Base-by-base conservation (phyloP, 2,888 invertebrate genomes). In the Leistus spinibarbis region DNA sequence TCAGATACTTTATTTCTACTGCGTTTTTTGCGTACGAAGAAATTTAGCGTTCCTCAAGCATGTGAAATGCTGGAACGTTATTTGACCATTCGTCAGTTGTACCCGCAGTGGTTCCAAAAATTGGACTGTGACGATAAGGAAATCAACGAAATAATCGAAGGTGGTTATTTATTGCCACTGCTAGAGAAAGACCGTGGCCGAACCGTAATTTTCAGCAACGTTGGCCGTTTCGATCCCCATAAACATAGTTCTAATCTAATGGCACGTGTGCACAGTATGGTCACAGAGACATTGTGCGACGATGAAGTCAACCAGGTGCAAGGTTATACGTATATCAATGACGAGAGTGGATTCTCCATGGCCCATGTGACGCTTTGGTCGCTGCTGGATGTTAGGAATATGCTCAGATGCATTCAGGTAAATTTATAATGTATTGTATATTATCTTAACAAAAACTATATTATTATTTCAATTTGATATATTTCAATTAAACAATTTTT, bases 21-120 rank as follows among this genome's bases (percentile, higher is more conserved):
- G 57, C 89, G 96, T 63, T 96, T 96, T 81, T 89, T 96, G 13
- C 89, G 96, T 54, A 94, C 94, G 60, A 95, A 95, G 85, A 96
- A 96, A 84, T 96, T 94, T 86, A 94, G 94, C 53, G 90, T 96
- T 19, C 93, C 94, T 0, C 90, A 93, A 83, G 93, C 96, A 0
- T 94, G 95, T 80, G 93, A 94, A 77, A 93, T 96, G 91, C 85
- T 97, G 78, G 95, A 96, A 84, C 90, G 94, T 66, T 97, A 96
- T 84, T 87, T 97, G 72, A 93, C 93, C 27, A 93, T 96, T 78
- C 88, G 96, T 4, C 94, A 95, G 83, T 87, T 95, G 81, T 93
- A 95, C 81, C 94, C 96, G 0, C 90, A 93, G 68, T 96, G 96
- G 95, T 97, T 96, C 87, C 89, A 90, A 79, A 92, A 92, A 76